Evolutionary conservation across 92 coral and sea anemone genomes (phyloP), one percentile per base, ranked within the genome.

Genomic region (Plumapathes pennacea): DNA sequence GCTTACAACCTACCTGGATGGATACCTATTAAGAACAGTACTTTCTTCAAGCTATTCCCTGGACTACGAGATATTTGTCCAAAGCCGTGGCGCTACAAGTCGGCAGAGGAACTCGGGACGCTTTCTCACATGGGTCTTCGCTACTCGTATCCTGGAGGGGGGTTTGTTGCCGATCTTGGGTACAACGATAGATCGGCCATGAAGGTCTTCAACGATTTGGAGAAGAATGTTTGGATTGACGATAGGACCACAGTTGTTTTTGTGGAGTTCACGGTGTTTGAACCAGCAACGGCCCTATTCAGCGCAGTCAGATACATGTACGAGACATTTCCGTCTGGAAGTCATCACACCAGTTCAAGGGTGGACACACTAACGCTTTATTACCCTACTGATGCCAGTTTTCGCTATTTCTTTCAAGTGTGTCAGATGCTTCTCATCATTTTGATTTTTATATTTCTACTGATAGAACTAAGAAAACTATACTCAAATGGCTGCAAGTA

Each of bases 121-220:
- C 32, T 46, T 1, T 57, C 84, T 3, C 49, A 67, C 46, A 34
- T 46, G 30, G 91, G 91, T 0, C 21, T 32, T 21, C 51, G 36
- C 44, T 40, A 50, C 5, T 43, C 67, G 4, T 86, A 86, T 72
- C 36, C 50, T 26, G 89, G 89, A 1, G 89, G 89, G 20, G 97
- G 97, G 8, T 89, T 36, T 67, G 95, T 89, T 1, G 86, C 89
- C 7, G 90, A 86, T 30, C 84, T 89, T 36, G 85, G 97, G 9
- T 88, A 83, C 70, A 67, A 79, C 61, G 45, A 61, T 25, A 61
- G 62, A 50, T 62, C 72, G 7, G 97, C 97, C 9, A 29, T 61
- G 14, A 43, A 67, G 25, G 67, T 70, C 10, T 45, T 83, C 18
- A 53, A 20, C 9, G 48, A 54, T 15, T 58, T 89, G 24, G 77